Evolutionary conservation across 1,140 invertebrate species (phyloP).

Genomic region (Pissodes strobi): DNA sequence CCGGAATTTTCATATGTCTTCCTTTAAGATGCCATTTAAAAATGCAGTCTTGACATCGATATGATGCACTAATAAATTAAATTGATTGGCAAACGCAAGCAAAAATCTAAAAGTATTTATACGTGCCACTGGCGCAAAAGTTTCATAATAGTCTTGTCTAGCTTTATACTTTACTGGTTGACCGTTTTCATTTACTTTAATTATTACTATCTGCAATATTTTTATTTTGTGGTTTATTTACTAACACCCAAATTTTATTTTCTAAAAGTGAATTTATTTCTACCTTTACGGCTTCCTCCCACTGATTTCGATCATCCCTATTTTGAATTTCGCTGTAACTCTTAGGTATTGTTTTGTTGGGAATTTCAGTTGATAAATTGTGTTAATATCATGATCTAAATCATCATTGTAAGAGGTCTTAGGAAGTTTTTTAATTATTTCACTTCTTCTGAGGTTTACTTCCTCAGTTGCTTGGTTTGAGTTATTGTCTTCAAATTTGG

Average conservation of each 20-base stretch:
- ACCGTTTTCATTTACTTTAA: too few species aligned
- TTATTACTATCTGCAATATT: neutral
- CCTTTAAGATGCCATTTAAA: neutral
- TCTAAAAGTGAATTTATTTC: neutral
- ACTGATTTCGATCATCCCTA: neutral
- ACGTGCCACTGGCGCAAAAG: neutral
- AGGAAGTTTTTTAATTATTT: neutral
- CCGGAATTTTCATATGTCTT: conserved; percentile 11
- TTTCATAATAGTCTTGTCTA: neutral
- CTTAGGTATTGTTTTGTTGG: neutral
- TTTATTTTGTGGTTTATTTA: neutral
- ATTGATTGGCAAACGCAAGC: neutral
- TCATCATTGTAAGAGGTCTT: neutral
- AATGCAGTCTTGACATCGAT: too few species aligned
- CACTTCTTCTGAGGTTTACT: neutral
- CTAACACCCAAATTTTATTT: neutral
- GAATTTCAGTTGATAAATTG: neutral
- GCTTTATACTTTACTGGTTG: conserved; percentile 6
- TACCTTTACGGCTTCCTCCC: neutral
- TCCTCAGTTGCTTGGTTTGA: neutral
- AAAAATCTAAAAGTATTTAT: neutral
- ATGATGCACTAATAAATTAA: conserved; percentile 6
- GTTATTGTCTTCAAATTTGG: neutral
- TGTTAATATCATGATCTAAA: neutral
- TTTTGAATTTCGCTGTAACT: too few species aligned